Evolutionary conservation across 1,140 invertebrate genomes (phyloP).

Genomic region (Cotesia vestalis): DNA sequence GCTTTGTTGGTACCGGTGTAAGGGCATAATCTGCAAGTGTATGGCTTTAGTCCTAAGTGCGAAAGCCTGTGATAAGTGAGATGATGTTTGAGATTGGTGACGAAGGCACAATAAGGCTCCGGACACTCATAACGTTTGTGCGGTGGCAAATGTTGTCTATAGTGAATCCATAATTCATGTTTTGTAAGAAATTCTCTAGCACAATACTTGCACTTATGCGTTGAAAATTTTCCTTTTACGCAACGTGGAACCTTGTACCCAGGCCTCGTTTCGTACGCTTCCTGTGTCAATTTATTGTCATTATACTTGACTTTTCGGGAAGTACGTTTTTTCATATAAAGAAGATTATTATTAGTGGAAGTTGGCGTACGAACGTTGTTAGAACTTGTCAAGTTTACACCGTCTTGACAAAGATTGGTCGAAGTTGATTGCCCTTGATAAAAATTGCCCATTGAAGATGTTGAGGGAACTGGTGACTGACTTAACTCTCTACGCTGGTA

Average conservation of each 20-base stretch:
- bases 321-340: too few species aligned
- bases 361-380: too few species aligned
- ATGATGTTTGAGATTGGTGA: conserved; percentile 99
- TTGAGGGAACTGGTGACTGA: too few species aligned
- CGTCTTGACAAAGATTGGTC: too few species aligned
- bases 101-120: conserved; percentile 84
- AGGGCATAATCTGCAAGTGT: conserved; percentile 90
- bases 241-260: conserved; percentile 57
- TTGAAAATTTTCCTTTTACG: conserved; percentile 85
- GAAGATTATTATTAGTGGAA: too few species aligned
- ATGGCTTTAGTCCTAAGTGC: conserved; percentile 95
- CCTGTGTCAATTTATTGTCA: too few species aligned
- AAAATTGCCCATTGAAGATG: too few species aligned
- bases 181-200: conserved; percentile 87
- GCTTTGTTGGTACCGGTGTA: conserved; percentile 99
- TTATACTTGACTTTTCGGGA: too few species aligned
- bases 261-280: too few species aligned
- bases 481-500: too few species aligned
- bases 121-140: conserved; percentile 93
- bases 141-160: conserved; percentile 87
- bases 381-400: too few species aligned
- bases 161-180: conserved; percentile 74
- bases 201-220: conserved; percentile 75
- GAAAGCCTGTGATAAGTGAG: conserved; percentile 96
- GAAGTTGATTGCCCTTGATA: too few species aligned